Evolutionary conservation across 2,113 vertebrate genomes (phyloP).

Genomic region (Orcinus orca): DNA sequence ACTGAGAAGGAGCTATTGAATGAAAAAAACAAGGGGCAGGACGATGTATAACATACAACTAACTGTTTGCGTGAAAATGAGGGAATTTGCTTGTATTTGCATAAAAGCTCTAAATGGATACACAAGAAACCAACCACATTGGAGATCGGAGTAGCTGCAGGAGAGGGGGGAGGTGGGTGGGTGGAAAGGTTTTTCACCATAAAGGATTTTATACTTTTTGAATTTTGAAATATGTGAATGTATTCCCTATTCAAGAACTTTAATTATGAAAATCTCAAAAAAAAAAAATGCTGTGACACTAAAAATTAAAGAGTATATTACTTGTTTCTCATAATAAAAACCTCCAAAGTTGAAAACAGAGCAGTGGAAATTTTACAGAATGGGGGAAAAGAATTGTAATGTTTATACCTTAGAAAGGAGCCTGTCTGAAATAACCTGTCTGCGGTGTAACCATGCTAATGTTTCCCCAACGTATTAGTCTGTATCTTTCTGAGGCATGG

Average conservation of each 20-base stretch:
- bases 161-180: no score
- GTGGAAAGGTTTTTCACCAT: background rate
- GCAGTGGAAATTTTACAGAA: background rate
- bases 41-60: background rate
- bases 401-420: background rate
- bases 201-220: background rate
- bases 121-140: background rate
- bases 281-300: background rate
- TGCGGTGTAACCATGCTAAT: background rate
- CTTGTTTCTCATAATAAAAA: background rate
- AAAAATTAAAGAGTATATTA: background rate
- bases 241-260: background rate
- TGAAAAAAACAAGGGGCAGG: background rate
- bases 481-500: background rate
- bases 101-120: background rate
- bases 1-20: background rate
- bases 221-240: background rate
- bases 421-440: background rate
- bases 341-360: background rate
- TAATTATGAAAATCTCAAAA: background rate
- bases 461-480: background rate
- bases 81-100: background rate
- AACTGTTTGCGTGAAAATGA: background rate
- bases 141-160: rapidly evolving
- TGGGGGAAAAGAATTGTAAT: background rate